phyloP scores from a whole-genome alignment of 2,797 vertebrate genomes.

The Diglossa cyanea region DNA sequence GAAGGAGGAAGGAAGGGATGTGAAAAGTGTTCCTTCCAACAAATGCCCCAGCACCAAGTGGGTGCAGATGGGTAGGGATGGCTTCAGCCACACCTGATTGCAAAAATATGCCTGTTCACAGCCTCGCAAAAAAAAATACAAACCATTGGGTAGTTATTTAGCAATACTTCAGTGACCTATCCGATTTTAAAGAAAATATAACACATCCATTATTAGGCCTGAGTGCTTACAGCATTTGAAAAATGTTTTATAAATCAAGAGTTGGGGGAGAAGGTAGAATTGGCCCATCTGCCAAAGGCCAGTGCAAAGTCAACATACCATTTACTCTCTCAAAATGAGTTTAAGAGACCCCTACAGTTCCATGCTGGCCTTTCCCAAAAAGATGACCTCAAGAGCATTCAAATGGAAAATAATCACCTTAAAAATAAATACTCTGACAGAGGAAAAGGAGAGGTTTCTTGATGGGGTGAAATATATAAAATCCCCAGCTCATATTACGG shows the following conservation, averaged over 20 bases:
- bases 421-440: background rate
- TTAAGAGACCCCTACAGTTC: background rate
- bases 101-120: background rate
- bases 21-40: background rate
- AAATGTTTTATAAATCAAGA: background rate
- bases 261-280: background rate
- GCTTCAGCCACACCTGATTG: background rate
- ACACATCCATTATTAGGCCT: background rate
- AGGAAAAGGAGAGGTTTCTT: background rate
- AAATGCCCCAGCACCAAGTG: accelerated
- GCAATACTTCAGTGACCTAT: background rate
- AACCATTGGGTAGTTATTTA: background rate
- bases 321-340: background rate
- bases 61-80: accelerated
- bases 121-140: background rate
- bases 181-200: background rate
- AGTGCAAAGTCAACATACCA: background rate
- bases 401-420: conserved; percentile 3
- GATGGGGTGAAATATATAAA: background rate
- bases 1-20: background rate
- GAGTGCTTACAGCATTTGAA: background rate
- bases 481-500: background rate
- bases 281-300: background rate
- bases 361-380: background rate
- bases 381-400: background rate